Evolutionary conservation across 2,113 vertebrate genomes (phyloP).

Genomic region (Salvelinus alpinus): DNA sequence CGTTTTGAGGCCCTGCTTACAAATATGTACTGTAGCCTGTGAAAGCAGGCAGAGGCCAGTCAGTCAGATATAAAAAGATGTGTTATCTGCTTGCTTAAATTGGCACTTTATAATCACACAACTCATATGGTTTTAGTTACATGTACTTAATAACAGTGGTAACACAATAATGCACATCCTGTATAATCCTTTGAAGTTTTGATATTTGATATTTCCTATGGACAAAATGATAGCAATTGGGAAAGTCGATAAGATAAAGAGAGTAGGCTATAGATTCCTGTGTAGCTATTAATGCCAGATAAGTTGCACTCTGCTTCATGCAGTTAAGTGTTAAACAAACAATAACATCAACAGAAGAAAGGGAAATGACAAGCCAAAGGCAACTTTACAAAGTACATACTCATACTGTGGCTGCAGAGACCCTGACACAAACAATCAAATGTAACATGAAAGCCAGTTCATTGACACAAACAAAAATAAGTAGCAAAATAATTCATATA

Average conservation of each 20-base stretch:
- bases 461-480: conserved; percentile 71
- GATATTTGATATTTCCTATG: conserved; percentile 42
- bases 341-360: conserved; percentile 74
- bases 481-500: conserved; percentile 76
- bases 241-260: conserved; percentile 21
- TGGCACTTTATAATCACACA: conserved; percentile 52
- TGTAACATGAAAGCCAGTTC: conserved; percentile 77
- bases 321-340: conserved; percentile 72
- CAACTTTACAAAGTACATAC: conserved; percentile 63
- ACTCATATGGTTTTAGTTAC: conserved; percentile 46
- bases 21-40: conserved; percentile 47
- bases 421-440: conserved; percentile 46
- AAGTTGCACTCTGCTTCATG: conserved; percentile 71
- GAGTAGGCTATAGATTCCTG: conserved; percentile 54
- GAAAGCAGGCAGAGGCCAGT: conserved; percentile 55
- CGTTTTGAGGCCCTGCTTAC: conserved; percentile 59
- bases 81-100: conserved; percentile 19
- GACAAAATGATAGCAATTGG: conserved; percentile 45
- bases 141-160: conserved; percentile 62
- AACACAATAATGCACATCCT: conserved; percentile 42
- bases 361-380: conserved; percentile 65
- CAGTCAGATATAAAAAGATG: conserved; percentile 33
- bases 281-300: conserved; percentile 61
- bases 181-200: conserved; percentile 50
- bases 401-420: conserved; percentile 54